Conservation (phyloP, 2,797 vertebrate genomes). For the Lophura swinhoii region DNA sequence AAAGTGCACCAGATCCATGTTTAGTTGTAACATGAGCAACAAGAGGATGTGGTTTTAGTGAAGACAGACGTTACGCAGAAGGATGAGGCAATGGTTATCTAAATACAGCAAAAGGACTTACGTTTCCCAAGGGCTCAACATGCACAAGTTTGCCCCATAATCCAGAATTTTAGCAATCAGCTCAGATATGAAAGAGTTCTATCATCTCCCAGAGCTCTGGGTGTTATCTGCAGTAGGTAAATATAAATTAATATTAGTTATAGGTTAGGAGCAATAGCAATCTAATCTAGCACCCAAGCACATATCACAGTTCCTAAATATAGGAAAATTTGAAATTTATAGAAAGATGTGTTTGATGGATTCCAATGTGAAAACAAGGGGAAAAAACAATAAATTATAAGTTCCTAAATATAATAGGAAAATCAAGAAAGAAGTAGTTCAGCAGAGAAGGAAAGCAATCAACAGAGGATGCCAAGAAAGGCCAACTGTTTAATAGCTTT, state of each 20-base stretch:
- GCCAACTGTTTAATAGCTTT: background rate
- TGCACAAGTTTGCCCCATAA: background rate
- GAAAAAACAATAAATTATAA: background rate
- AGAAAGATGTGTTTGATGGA: background rate
- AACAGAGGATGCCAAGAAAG: background rate
- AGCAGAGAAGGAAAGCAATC: background rate
- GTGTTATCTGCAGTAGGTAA: background rate
- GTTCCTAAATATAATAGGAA: background rate
- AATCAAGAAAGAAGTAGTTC: background rate
- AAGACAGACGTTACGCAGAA: slow-evolving; percentile 39
- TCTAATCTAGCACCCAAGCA: background rate
- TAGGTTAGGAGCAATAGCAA: background rate
- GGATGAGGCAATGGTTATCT: slow-evolving; percentile 43
- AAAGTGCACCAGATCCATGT: slow-evolving; percentile 32
- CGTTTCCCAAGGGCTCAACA: background rate
- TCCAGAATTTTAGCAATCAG: background rate
- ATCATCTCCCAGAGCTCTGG: background rate
- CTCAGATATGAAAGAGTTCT: background rate
- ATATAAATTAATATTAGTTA: background rate
- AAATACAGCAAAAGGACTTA: slow-evolving; percentile 44
- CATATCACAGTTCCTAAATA: background rate
- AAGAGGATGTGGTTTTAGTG: slow-evolving; percentile 68
- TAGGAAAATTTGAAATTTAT: background rate
- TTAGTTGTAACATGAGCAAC: slow-evolving; percentile 47
- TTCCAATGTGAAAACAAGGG: background rate